Percentiles rank a stretch among this genome's conserved stretches.
Evolutionary conservation across 2,888 invertebrate genomes (phyloP).

Genomic region (Philereme vetulata): DNA sequence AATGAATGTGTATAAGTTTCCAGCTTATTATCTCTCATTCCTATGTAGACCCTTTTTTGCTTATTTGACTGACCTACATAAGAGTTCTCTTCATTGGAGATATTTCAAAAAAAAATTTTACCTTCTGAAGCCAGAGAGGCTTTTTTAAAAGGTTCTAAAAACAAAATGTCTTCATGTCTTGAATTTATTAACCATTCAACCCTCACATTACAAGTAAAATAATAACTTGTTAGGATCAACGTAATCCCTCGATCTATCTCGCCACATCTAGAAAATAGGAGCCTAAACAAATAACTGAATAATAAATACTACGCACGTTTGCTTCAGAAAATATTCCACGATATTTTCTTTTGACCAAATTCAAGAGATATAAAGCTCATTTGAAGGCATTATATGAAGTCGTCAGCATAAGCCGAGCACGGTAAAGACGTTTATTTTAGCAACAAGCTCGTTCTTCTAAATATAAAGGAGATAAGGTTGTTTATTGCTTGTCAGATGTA

Average conservation of each 20-base stretch:
- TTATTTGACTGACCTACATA: too few relatives aligned
- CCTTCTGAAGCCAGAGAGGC: too few relatives aligned
- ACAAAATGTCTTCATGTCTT: too few relatives aligned
- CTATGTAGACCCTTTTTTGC: too few relatives aligned
- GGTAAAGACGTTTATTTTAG: conserved; percentile 29
- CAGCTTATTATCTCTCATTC: too few relatives aligned
- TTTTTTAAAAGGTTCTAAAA: too few relatives aligned
- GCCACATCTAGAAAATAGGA: conserved; percentile 13
- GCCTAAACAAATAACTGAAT: conserved; percentile 16
- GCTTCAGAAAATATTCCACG: background rate
- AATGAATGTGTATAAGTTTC: too few relatives aligned
- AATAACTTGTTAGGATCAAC: conserved; percentile 1
- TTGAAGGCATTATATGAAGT: conserved; percentile 20
- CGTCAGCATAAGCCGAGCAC: conserved; percentile 22
- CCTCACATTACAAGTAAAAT: background rate
- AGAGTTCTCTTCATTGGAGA: too few relatives aligned
- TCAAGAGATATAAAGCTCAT: conserved; percentile 4
- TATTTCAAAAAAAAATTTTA: too few relatives aligned
- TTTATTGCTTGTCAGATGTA: conserved; percentile 18
- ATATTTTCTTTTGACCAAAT: conserved; percentile 5
- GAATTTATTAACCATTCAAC: too few relatives aligned
- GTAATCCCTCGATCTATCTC: conserved; percentile 12
- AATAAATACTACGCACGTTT: conserved; percentile 1
- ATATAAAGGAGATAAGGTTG: conserved; percentile 23
- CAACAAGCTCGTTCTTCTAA: conserved; percentile 17